Percentiles rank a stretch among this genome's conserved stretches.
Conservation (phyloP, 2,888 invertebrate genomes). For the Danaus chrysippus region DNA sequence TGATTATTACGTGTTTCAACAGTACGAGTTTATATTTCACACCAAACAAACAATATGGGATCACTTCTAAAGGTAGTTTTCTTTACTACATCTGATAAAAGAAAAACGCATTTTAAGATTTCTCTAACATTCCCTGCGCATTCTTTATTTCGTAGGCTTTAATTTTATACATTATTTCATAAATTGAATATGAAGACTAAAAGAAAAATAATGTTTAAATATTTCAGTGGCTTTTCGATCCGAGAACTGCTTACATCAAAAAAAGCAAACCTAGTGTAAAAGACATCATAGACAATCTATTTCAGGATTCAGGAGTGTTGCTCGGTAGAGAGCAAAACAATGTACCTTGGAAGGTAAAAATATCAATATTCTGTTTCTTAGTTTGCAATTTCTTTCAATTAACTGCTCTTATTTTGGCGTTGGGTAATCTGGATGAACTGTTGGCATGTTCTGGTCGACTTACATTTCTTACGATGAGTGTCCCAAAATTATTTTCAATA, state of each 20-base stretch:
- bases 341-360: conserved; percentile 38
- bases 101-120: too few species aligned
- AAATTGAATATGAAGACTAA: too few species aligned
- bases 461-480: conserved; percentile 56
- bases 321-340: conserved; percentile 26
- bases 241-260: not conserved
- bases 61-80: too few species aligned
- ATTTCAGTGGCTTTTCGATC: not conserved
- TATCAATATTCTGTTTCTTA: conserved; percentile 43
- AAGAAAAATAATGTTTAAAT: too few species aligned
- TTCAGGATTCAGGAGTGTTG: conserved; percentile 43
- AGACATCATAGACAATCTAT: conserved; percentile 27
- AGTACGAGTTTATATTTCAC: too few species aligned
- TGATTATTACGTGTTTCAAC: too few species aligned
- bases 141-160: too few species aligned
- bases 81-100: too few species aligned
- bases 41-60: too few species aligned
- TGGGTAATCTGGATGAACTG: conserved; percentile 43
- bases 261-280: conserved; percentile 27
- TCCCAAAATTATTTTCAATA: conserved; percentile 52
- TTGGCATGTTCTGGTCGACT: conserved; percentile 59
- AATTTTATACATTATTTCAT: too few species aligned
- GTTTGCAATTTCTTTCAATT: conserved; percentile 43
- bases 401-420: conserved; percentile 41
- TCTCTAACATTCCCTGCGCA: too few species aligned